Evolutionary conservation across 2,113 vertebrate genomes (phyloP).

Genomic region (Xiphophorus couchianus): DNA sequence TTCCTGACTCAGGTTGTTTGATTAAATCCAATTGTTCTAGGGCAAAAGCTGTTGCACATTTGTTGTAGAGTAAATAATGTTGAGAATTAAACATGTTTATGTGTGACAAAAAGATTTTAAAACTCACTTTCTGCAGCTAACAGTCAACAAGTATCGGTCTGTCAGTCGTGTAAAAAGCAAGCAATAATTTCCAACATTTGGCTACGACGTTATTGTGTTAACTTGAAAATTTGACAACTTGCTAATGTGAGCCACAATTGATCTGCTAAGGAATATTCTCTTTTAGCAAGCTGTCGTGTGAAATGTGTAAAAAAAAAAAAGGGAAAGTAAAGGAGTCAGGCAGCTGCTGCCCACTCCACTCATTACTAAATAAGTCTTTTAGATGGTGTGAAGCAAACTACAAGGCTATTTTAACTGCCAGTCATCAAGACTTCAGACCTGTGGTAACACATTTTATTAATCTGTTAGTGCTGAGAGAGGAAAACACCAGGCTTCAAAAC

Average conservation of each 20-base stretch:
- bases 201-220: background rate
- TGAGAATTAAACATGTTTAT: background rate
- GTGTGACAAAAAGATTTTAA: background rate
- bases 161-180: background rate
- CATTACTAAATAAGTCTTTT: no score
- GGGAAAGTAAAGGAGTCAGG: no score
- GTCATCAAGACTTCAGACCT: background rate
- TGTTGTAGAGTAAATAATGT: background rate
- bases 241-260: background rate
- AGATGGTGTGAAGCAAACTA: background rate
- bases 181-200: background rate
- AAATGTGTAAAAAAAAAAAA: background rate
- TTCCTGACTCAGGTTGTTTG: constrained; percentile 14
- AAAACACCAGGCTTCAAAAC: background rate
- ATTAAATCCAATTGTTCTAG: constrained; percentile 6
- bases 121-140: background rate
- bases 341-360: background rate
- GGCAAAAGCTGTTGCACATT: background rate
- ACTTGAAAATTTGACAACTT: background rate
- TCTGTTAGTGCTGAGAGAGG: background rate
- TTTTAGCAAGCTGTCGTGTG: background rate
- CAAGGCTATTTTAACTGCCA: background rate
- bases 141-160: background rate
- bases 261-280: background rate
- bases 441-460: background rate